These are phyloP conservation scores for Pteronura brasiliensis DNA, from an alignment of 2,113 vertebrate genomes.

Conservation along the genomic window DNA sequence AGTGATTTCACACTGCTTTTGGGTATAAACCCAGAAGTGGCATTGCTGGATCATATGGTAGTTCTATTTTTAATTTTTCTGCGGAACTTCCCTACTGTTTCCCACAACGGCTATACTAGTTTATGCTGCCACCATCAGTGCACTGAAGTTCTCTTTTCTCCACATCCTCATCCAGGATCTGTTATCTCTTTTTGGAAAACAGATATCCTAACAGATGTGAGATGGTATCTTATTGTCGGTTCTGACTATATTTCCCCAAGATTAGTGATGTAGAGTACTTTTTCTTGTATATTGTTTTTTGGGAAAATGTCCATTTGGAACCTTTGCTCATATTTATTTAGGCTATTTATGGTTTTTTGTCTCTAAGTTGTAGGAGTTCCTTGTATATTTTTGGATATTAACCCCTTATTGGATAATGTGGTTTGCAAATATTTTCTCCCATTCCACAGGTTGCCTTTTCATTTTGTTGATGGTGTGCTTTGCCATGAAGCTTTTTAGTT, in stretches of 20 bases:
- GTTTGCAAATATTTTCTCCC: not conserved
- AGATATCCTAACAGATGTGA: not conserved
- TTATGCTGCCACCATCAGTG: too few species aligned
- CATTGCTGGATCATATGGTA: not conserved
- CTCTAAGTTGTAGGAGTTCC: not conserved
- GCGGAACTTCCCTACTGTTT: not conserved
- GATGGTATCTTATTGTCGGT: not conserved
- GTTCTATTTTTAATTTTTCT: not conserved
- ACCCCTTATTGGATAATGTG: not conserved
- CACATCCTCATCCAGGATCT: not conserved
- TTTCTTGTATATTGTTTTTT: not conserved
- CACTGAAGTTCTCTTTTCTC: not conserved
- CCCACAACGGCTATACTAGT: not conserved
- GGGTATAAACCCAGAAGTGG: not conserved
- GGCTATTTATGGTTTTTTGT: not conserved
- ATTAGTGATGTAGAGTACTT: not conserved
- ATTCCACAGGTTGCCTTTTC: not conserved
- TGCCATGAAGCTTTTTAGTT: not conserved
- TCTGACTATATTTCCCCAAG: not conserved
- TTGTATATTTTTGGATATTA: not conserved
- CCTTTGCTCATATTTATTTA: not conserved
- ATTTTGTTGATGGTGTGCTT: not conserved
- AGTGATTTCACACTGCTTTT: not conserved
- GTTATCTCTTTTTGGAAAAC: not conserved
- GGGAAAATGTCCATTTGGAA: not conserved